Conservation (phyloP, 2,888 invertebrate species). For the Physocephala rufipes region DNA sequence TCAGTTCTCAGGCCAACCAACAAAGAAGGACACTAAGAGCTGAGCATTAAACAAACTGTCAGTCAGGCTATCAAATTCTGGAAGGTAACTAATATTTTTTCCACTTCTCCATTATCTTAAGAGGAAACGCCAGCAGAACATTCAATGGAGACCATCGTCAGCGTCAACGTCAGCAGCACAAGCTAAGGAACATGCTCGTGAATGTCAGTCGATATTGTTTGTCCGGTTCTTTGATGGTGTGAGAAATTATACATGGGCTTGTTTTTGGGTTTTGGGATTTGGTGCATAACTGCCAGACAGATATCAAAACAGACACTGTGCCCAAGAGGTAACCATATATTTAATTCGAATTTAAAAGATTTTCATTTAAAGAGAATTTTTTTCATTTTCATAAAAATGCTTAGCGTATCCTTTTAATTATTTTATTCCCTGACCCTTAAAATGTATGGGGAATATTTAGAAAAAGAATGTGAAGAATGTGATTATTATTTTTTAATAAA, state of each 20-base stretch:
- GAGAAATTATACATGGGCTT: background rate
- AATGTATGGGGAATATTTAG: too few species aligned
- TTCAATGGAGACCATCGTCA: background rate
- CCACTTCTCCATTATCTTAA: slow-evolving; percentile 55
- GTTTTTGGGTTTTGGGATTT: background rate
- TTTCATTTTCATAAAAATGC: too few species aligned
- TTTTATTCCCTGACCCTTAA: too few species aligned
- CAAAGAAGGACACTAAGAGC: background rate
- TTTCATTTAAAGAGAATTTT: background rate
- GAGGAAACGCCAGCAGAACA: slow-evolving; percentile 31
- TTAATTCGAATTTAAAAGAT: slow-evolving; percentile 49
- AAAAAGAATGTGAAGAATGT: too few species aligned
- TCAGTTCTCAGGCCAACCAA: background rate
- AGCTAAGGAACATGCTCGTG: background rate
- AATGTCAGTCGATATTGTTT: slow-evolving; percentile 3
- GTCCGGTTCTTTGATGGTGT: background rate
- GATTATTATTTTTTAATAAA: too few species aligned
- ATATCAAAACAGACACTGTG: slow-evolving; percentile 33
- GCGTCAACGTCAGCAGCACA: too few species aligned
- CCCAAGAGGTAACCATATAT: slow-evolving; percentile 45
- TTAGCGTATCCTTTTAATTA: too few species aligned
- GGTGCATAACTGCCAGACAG: background rate
- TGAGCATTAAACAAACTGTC: slow-evolving; percentile 50
- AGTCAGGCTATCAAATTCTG: slow-evolving; percentile 56
- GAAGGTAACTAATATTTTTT: slow-evolving; percentile 60